Conservation (phyloP, 2,888 invertebrate species). For the Peribatodes rhomboidaria region DNA sequence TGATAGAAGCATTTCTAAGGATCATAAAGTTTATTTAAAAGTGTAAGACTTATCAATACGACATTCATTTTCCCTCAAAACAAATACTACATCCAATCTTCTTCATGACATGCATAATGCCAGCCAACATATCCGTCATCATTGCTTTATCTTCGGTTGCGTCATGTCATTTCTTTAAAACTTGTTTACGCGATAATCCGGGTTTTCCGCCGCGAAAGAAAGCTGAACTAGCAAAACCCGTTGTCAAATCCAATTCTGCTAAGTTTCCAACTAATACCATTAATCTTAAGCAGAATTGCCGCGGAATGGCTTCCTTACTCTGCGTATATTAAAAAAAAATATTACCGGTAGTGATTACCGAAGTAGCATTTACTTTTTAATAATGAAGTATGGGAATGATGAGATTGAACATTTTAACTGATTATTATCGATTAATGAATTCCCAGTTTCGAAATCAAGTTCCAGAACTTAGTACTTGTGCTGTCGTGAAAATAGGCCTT, state of each 20-base stretch:
- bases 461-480: too few relatives aligned
- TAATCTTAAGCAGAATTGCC: conserved; percentile 55
- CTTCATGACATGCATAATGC: not conserved
- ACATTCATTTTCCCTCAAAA: not conserved
- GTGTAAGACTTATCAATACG: not conserved
- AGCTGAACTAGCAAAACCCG: conserved; percentile 43
- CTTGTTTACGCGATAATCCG: conserved; percentile 9
- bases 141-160: not conserved
- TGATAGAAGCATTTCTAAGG: too few relatives aligned
- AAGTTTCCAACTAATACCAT: conserved; percentile 55
- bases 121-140: not conserved
- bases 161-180: conserved; percentile 2
- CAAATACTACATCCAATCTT: not conserved
- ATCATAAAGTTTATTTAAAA: not conserved
- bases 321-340: conserved; percentile 46
- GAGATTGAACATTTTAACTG: too few relatives aligned
- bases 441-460: too few relatives aligned
- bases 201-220: conserved; percentile 18
- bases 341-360: too few relatives aligned
- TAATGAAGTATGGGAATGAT: too few relatives aligned
- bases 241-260: conserved; percentile 58
- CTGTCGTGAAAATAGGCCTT: conserved; percentile 23
- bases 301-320: conserved; percentile 54
- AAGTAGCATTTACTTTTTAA: too few relatives aligned
- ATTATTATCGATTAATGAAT: too few relatives aligned